A percentile compares a stretch with the other conserved stretches of the same genome.
Conservation (phyloP, 2,113 vertebrate genomes). For the Embiotoca jacksoni region DNA sequence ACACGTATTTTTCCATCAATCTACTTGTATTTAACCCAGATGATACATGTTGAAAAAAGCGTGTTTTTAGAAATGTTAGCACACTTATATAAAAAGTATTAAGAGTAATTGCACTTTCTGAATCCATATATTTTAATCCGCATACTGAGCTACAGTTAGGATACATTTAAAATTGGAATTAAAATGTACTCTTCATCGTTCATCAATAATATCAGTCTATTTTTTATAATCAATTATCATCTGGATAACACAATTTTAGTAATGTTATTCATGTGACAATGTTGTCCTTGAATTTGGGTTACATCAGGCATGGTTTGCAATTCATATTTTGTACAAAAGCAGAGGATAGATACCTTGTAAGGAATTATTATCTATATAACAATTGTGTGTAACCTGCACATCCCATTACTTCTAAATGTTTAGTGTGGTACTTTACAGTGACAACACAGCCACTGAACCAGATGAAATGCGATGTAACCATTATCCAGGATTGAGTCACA, state of each 20-base stretch:
- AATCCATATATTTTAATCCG: not conserved
- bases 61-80: too few relatives aligned
- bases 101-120: not conserved
- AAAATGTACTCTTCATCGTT: not conserved
- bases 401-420: not conserved
- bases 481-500: not conserved
- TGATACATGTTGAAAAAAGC: too few relatives aligned
- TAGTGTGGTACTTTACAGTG: not conserved
- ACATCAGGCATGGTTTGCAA: not conserved
- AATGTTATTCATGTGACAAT: not conserved
- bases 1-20: too few relatives aligned
- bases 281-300: not conserved
- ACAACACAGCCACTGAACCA: not conserved
- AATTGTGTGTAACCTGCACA: not conserved
- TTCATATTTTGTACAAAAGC: not conserved
- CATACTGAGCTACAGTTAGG: not conserved
- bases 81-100: not conserved
- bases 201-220: too few relatives aligned
- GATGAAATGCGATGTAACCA: not conserved
- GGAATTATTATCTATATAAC: not conserved
- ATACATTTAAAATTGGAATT: too few relatives aligned
- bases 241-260: not conserved
- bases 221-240: not conserved
- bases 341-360: not conserved
- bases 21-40: too few relatives aligned